Conservation (phyloP, 2,888 invertebrate genomes). For the Rhagium mordax region DNA sequence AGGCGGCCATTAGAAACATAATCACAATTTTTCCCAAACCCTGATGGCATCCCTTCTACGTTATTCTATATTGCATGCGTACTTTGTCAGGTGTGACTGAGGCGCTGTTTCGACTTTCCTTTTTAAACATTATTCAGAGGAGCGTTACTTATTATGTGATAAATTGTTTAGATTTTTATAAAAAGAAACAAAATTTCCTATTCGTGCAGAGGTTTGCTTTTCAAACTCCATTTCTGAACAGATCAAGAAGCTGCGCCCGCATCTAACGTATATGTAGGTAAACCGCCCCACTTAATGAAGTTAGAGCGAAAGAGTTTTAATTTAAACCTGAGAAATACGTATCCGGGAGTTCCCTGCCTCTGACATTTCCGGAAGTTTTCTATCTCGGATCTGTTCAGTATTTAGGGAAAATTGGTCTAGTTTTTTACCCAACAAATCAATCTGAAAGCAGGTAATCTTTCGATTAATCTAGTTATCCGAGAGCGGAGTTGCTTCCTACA, state of each 20-base stretch:
- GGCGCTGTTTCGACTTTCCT: too few relatives aligned
- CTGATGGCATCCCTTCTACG: too few relatives aligned
- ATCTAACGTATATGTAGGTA: background rate
- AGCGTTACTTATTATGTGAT: too few relatives aligned
- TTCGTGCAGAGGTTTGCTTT: background rate
- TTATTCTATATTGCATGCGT: too few relatives aligned
- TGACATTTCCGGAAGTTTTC: constrained; percentile 20
- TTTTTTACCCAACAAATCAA: constrained; percentile 44
- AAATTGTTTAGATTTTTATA: too few relatives aligned
- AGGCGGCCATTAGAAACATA: too few relatives aligned
- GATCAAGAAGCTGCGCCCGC: background rate
- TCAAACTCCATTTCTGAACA: background rate
- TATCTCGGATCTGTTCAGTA: constrained; percentile 12
- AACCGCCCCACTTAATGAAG: background rate
- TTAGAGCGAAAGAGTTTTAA: constrained; percentile 15
- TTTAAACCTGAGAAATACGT: background rate
- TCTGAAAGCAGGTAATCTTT: constrained; percentile 48
- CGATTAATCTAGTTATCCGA: constrained; percentile 49
- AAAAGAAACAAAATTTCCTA: too few relatives aligned
- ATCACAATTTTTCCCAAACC: too few relatives aligned
- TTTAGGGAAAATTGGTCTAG: constrained; percentile 38
- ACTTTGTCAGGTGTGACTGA: too few relatives aligned
- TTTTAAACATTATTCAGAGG: too few relatives aligned
- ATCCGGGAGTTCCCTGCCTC: background rate
- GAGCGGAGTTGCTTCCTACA: constrained; percentile 24